Evolutionary conservation across 2,113 vertebrate genomes (phyloP), one percentile per base, ranked within the genome.

Genomic region (Glareola pratincola): DNA sequence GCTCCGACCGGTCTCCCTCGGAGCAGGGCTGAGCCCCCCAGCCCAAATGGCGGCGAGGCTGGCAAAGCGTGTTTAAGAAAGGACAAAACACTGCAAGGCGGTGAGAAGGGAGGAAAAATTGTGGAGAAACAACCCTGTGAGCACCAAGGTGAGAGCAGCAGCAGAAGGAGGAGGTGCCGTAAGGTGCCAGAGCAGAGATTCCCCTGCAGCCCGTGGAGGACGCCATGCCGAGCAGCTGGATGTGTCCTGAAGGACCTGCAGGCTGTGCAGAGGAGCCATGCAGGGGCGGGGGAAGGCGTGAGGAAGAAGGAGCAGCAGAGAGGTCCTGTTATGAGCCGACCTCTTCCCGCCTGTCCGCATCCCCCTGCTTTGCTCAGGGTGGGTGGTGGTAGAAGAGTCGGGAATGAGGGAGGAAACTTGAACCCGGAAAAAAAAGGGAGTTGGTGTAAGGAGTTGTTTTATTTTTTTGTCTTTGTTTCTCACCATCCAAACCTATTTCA

Each of bases 1-100:
- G 41, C 30, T 84, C 26, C 18, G 36, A 1, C 12, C 0, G 1
- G 10, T 17, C 41, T 21, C 17, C 30, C 1, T 0, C 23, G 53
- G 53, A 34, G 27, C n/a, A 41, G 1, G 0, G 15, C 63, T 47
- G 2, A 53, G 36, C 37, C 62, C 54, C 3, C 5, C n/a, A 47
- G 14, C 17, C 39, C 32, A 21, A 7, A 6, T 19, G 11, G 7
- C 34, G 14, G 19, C 4, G 3, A 9, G 27, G 64, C n/a, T 39
- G 57, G 32, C 7, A 59, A 92, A 92, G 14, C 0, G 0, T 34
- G 8, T 48, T 75, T 89, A 12, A 48, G 34, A 75, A 59, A 53
- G 3, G 13, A 26, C 9, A 53, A 34, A 34, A 62, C 6, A 62
- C 22, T 12, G 12, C 11, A 27, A 6, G 26, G 7, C 7, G 53